phyloP scores from a whole-genome alignment of 1,140 invertebrate species.

The Cydia splendana region DNA sequence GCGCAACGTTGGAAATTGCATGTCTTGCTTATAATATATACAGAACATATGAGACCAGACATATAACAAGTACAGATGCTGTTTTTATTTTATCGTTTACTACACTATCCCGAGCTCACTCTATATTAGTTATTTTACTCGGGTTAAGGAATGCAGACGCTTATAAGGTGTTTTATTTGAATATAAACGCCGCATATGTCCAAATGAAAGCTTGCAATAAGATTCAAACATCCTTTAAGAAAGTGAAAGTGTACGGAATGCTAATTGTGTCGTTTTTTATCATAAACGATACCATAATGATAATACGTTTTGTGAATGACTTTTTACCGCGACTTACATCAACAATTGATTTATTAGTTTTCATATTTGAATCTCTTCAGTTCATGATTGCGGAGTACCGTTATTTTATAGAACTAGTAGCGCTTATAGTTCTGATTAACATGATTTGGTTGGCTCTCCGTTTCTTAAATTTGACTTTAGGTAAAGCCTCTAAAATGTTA shows the following conservation, averaged over 20 bases:
- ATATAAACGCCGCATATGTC: background rate
- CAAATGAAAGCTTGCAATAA: background rate
- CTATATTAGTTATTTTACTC: background rate
- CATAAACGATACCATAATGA: conserved; percentile 1
- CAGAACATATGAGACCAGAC: background rate
- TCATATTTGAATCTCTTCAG: background rate
- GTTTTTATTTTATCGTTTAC: background rate
- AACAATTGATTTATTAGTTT: background rate
- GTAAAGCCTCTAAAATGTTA: background rate
- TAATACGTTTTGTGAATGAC: background rate
- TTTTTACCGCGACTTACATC: background rate
- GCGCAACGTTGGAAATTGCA: background rate
- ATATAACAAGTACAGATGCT: background rate
- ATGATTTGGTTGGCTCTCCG: background rate
- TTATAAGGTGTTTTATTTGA: background rate
- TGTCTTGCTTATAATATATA: background rate
- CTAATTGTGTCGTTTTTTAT: background rate
- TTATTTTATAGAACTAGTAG: conserved; percentile 4
- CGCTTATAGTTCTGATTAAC: conserved; percentile 9
- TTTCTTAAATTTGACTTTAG: background rate
- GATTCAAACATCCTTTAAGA: background rate
- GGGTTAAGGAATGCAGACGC: background rate
- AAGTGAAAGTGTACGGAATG: background rate
- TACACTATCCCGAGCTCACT: background rate
- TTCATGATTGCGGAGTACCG: background rate